phyloP scores from a whole-genome alignment of 2,797 vertebrate genomes.

The Dermochelys coriacea region DNA sequence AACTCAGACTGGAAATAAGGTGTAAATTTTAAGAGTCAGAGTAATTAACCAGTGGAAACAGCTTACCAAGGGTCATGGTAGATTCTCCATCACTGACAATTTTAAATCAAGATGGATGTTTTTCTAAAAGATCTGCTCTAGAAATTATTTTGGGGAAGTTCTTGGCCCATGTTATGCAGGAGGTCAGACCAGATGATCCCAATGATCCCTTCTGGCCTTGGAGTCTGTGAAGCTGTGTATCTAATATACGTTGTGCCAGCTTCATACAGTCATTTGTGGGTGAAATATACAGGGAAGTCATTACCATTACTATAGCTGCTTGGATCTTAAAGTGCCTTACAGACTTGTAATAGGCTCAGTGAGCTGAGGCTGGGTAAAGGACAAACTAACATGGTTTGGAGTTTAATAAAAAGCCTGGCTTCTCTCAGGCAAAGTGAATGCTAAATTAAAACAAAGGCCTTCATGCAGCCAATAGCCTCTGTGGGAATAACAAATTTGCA shows the following conservation, averaged over 20 bases:
- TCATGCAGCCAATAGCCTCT: neutral
- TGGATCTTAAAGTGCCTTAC: neutral
- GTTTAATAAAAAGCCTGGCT: neutral
- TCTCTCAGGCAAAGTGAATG: neutral
- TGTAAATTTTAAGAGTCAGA: neutral
- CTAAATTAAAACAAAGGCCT: neutral
- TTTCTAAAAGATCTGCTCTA: neutral
- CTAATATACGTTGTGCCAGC: neutral
- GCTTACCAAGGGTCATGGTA: neutral
- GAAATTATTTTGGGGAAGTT: neutral
- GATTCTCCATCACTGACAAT: neutral
- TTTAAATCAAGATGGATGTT: neutral
- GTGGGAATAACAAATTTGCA: neutral
- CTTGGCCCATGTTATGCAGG: neutral
- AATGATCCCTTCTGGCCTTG: neutral
- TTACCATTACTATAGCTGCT: neutral
- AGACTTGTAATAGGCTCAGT: neutral
- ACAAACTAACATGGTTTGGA: neutral
- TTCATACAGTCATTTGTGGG: neutral
- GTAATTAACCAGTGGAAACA: neutral
- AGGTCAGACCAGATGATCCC: neutral
- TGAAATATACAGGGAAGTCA: neutral
- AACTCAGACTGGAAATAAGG: neutral
- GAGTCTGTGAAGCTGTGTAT: neutral
- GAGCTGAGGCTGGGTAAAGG: neutral